phyloP scores from a whole-genome alignment of 2,113 vertebrate species.

The Vimba vimba region DNA sequence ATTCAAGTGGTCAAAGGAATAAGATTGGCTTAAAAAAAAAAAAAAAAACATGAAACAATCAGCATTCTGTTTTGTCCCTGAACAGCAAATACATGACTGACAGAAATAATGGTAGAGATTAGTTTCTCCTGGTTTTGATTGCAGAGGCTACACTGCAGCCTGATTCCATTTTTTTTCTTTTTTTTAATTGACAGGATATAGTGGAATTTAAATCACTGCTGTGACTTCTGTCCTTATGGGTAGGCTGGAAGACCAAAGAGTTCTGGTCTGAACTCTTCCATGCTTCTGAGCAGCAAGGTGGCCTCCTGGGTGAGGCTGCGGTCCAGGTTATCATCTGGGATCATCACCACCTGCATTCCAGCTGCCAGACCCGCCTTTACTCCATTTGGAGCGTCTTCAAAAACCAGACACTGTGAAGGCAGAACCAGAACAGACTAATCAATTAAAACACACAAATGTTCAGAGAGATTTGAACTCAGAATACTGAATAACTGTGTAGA shows the following conservation, averaged over 20 bases:
- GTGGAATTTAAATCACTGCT: not conserved
- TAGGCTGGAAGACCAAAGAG: conserved; percentile 87
- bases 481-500: not conserved
- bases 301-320: conserved; percentile 75
- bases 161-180: not conserved
- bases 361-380: conserved; percentile 83
- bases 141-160: not conserved
- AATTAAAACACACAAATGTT: not conserved
- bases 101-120: conserved; percentile 8
- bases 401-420: conserved; percentile 86
- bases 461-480: not conserved
- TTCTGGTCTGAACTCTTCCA: conserved; percentile 86
- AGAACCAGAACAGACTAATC: conserved; percentile 5
- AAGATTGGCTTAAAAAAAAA: conserved; percentile 24
- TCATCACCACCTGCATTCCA: conserved; percentile 93
- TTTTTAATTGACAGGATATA: not conserved
- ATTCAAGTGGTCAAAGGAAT: not conserved
- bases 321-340: conserved; percentile 85
- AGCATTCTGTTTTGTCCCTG: not conserved
- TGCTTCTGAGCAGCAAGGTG: conserved; percentile 80
- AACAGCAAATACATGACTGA: not conserved
- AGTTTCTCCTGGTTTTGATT: conserved; percentile 27
- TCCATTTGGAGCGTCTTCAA: conserved; percentile 91
- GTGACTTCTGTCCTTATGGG: conserved; percentile 61
- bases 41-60: conserved; percentile 11